A percentile compares a stretch with the other conserved stretches of the same genome.
Evolutionary conservation across 2,888 invertebrate genomes (phyloP).

Genomic region (Phyllotreta cruciferae): DNA sequence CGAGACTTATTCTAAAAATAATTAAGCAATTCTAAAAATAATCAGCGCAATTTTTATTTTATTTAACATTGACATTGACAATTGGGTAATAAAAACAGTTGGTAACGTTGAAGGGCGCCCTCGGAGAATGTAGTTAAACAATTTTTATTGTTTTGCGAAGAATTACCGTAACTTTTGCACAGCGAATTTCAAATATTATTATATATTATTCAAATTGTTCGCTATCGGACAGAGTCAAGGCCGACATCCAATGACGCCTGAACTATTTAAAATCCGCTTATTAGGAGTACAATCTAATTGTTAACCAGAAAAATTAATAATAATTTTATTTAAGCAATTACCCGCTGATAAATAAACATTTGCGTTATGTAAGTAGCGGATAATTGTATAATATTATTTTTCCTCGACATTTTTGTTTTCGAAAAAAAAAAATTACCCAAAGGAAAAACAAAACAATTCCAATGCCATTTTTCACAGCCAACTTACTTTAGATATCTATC

Average conservation of each 20-base stretch:
- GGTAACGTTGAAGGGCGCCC: too few species aligned
- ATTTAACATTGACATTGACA: too few species aligned
- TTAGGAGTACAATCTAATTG: conserved; percentile 3
- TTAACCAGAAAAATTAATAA: conserved; percentile 5
- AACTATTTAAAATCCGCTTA: conserved; percentile 12
- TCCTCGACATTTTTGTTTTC: not conserved
- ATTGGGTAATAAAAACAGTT: too few species aligned
- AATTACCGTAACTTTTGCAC: not conserved
- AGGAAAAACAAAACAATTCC: not conserved
- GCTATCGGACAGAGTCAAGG: conserved; percentile 12
- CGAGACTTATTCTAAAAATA: too few species aligned
- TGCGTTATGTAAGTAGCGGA: not conserved
- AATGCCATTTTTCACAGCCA: too few species aligned
- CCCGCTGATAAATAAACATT: conserved; percentile 4
- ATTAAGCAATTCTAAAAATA: too few species aligned
- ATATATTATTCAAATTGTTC: not conserved
- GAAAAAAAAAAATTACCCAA: not conserved
- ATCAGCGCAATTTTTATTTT: too few species aligned
- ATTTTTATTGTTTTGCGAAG: not conserved
- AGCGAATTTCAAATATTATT: not conserved
- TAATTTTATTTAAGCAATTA: conserved; percentile 8
- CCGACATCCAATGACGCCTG: not conserved
- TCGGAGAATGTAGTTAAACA: too few species aligned
- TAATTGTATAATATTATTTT: conserved; percentile 5
- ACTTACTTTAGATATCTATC: too few species aligned